Percentiles rank a stretch among this genome's conserved stretches.
Evolutionary conservation across 2,797 vertebrate genomes (phyloP).

Genomic region (Saxicola maurus): DNA sequence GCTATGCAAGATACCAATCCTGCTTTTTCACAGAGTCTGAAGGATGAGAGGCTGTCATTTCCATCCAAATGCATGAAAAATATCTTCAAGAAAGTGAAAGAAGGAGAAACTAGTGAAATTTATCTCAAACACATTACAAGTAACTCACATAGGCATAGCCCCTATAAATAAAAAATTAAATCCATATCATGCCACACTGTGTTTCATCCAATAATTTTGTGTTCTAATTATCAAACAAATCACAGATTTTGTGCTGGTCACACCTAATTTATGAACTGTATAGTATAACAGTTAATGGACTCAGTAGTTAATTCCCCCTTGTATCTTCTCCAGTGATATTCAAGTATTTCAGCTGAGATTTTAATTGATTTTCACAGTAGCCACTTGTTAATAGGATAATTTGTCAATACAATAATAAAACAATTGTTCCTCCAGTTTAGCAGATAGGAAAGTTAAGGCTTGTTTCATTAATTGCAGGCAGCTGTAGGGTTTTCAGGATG

Average conservation of each 20-base stretch:
- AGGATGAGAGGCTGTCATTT: background rate
- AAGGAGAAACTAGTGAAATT: constrained; percentile 26
- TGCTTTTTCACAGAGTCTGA: background rate
- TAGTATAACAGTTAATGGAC: constrained; percentile 53
- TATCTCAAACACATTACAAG: background rate
- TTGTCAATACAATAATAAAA: constrained; percentile 85
- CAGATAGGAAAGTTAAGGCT: constrained; percentile 84
- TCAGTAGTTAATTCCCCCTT: constrained; percentile 63
- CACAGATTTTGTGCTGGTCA: constrained; percentile 61
- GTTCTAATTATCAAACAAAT: constrained; percentile 68
- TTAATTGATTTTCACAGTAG: constrained; percentile 80
- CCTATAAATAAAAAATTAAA: constrained; percentile 50
- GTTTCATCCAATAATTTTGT: constrained; percentile 50
- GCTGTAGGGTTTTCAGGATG: constrained; percentile 72
- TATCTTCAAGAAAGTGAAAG: background rate
- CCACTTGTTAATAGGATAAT: constrained; percentile 87
- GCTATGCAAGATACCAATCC: background rate
- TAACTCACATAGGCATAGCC: background rate
- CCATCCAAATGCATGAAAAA: background rate
- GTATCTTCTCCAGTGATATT: constrained; percentile 56
- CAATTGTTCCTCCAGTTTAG: constrained; percentile 83
- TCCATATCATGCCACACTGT: background rate
- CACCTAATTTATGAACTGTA: constrained; percentile 61
- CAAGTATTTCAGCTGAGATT: constrained; percentile 64
- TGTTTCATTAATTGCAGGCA: constrained; percentile 86